Percentiles rank a stretch among this genome's conserved stretches.
phyloP scores from a whole-genome alignment of 2,888 invertebrate species.

The Xestia rhomboidea region DNA sequence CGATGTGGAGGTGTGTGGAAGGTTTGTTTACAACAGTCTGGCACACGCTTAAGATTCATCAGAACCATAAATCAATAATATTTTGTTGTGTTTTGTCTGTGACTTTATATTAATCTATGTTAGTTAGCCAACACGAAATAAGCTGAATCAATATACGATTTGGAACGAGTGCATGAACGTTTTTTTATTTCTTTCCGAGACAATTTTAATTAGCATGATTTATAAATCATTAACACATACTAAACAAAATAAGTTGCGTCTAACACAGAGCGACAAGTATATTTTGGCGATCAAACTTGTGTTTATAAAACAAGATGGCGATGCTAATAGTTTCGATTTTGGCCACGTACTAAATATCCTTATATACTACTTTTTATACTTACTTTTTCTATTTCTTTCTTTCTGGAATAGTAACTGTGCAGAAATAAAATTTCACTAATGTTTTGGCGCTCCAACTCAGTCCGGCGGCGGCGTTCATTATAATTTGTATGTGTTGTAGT shows the following conservation, averaged over 20 bases:
- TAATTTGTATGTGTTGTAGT: background rate
- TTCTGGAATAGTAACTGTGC: constrained; percentile 4
- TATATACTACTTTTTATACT: background rate
- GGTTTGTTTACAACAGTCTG: no score
- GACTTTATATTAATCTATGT: no score
- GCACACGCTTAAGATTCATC: no score
- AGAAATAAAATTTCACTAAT: constrained; percentile 37
- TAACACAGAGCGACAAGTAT: background rate
- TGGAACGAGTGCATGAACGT: no score
- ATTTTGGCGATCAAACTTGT: background rate
- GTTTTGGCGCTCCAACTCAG: background rate
- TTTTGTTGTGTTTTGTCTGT: no score
- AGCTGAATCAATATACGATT: no score
- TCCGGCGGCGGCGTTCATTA: constrained; percentile 10
- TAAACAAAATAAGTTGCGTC: background rate
- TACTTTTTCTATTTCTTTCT: background rate
- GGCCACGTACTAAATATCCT: background rate
- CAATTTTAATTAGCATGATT: no score
- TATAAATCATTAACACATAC: no score
- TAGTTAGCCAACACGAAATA: no score
- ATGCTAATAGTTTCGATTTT: background rate
- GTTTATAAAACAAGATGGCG: background rate
- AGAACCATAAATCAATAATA: no score
- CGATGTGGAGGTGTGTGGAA: no score
- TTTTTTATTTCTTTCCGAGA: no score